Evolutionary conservation across 2,888 invertebrate genomes (phyloP).

Genomic region (Rapana venosa): DNA sequence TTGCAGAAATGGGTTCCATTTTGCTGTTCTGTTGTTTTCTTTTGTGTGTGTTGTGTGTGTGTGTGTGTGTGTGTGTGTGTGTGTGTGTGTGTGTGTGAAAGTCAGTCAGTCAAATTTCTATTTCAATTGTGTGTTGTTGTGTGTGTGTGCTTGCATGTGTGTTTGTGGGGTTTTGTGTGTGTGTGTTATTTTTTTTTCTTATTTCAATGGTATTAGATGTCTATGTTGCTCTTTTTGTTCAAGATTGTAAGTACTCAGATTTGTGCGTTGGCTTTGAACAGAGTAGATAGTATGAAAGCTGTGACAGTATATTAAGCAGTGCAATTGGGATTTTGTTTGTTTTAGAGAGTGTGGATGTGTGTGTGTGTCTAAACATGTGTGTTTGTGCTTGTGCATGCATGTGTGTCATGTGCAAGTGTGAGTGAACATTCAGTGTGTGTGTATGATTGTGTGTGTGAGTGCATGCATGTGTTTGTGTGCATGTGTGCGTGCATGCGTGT

Average conservation of each 20-base stretch:
- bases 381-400: background rate
- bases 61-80: background rate
- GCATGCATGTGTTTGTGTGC: background rate
- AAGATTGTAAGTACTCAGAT: no score
- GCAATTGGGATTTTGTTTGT: no score
- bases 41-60: background rate
- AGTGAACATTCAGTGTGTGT: background rate
- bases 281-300: no score
- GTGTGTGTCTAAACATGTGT: background rate
- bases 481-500: background rate
- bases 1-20: no score
- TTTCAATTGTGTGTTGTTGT: background rate
- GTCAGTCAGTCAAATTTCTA: background rate
- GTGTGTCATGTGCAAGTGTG: background rate
- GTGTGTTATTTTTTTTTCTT: no score
- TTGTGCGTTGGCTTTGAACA: no score
- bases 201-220: no score
- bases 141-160: background rate
- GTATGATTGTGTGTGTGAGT: background rate
- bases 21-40: no score
- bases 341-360: background rate
- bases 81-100: background rate
- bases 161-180: background rate
- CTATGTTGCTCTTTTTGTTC: no score
- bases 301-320: no score